A percentile compares a stretch with the other conserved stretches of the same genome.
Evolutionary conservation across 2,888 invertebrate species (phyloP).

Genomic region (Pocota personata): DNA sequence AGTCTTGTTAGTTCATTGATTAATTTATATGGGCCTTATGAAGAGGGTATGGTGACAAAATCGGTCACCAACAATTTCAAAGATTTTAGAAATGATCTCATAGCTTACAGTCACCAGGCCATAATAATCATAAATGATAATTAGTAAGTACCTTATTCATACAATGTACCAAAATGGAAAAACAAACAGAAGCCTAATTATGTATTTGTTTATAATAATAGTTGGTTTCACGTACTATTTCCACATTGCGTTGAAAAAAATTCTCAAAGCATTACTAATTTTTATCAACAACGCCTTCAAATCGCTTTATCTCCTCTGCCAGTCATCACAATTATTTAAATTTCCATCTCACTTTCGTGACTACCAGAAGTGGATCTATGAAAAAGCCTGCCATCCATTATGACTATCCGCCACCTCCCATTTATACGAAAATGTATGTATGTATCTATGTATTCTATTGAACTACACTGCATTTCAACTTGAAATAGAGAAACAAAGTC

Average conservation of each 20-base stretch:
- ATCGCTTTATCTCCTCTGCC: background rate
- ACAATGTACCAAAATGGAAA: background rate
- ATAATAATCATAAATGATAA: too few relatives aligned
- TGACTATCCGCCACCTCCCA: background rate
- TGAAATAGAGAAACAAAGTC: slow-evolving; percentile 14
- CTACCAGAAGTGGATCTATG: slow-evolving; percentile 20
- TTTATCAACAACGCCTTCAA: slow-evolving; percentile 15
- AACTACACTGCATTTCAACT: background rate
- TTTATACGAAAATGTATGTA: too few relatives aligned
- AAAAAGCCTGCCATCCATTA: slow-evolving; percentile 6
- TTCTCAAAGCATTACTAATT: background rate
- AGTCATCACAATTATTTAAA: slow-evolving; percentile 13
- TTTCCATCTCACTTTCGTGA: slow-evolving; percentile 9
- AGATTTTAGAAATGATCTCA: too few relatives aligned
- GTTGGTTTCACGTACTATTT: background rate
- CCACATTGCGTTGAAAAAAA: background rate
- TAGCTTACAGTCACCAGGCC: too few relatives aligned
- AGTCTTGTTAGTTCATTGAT: too few relatives aligned
- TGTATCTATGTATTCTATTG: background rate
- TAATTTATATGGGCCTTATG: too few relatives aligned
- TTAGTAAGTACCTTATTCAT: background rate
- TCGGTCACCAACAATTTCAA: too few relatives aligned
- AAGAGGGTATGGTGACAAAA: too few relatives aligned
- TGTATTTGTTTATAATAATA: background rate
- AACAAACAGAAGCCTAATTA: background rate